phyloP scores from a whole-genome alignment of 2,113 vertebrate genomes.

The Colistium nudipinnis region DNA sequence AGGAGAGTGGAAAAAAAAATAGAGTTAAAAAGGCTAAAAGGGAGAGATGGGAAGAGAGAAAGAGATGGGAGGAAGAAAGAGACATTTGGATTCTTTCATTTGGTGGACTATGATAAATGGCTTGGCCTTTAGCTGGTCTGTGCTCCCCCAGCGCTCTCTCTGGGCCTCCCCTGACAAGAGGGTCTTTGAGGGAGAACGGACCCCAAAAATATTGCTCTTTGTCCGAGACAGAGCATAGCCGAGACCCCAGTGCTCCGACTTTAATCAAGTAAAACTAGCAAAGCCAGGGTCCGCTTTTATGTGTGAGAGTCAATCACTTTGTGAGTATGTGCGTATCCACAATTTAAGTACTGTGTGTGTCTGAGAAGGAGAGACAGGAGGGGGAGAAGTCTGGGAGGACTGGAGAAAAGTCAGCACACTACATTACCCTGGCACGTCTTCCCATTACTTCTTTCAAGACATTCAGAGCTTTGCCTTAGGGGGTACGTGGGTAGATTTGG shows the following conservation, averaged over 20 bases:
- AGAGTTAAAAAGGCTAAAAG: constrained; percentile 46
- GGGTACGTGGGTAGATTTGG: constrained; percentile 78
- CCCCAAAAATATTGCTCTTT: constrained; percentile 83
- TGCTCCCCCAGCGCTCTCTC: constrained; percentile 83
- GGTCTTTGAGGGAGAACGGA: constrained; percentile 79
- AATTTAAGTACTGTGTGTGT: constrained; percentile 36
- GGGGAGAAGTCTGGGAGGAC: constrained; percentile 58
- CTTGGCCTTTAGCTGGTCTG: constrained; percentile 88
- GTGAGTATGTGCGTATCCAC: constrained; percentile 36
- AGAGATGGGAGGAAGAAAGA: constrained; percentile 84
- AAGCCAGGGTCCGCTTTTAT: constrained; percentile 72
- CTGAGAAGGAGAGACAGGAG: constrained; percentile 35
- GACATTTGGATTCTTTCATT: constrained; percentile 98
- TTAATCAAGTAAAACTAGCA: constrained; percentile 81
- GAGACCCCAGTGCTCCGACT: constrained; percentile 75
- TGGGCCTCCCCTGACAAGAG: constrained; percentile 86
- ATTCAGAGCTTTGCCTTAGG: constrained; percentile 75
- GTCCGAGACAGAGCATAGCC: constrained; percentile 73
- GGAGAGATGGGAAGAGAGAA: constrained; percentile 63
- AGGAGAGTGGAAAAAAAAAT: constrained; percentile 37
- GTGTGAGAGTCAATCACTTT: constrained; percentile 65
- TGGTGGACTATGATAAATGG: constrained; percentile 94
- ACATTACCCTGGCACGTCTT: constrained; percentile 74
- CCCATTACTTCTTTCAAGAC: constrained; percentile 74
- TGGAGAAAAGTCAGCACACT: constrained; percentile 71